Evolutionary conservation across 2,113 vertebrate species (phyloP).

Genomic region (Heterotis niloticus): DNA sequence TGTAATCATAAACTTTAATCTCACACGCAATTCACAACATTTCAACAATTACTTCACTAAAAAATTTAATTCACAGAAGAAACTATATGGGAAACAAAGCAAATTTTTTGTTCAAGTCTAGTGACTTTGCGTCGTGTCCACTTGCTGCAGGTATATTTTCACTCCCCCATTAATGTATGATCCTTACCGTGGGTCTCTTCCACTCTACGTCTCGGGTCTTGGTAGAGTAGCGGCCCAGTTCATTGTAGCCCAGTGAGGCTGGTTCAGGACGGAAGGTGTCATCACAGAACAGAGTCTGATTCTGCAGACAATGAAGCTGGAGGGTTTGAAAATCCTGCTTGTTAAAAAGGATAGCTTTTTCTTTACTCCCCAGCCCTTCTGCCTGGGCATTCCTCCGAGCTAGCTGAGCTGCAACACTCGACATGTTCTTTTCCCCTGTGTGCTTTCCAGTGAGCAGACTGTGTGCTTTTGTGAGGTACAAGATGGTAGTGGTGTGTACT

Average conservation of each 20-base stretch:
- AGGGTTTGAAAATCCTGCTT: conserved; percentile 71
- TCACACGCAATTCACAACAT: too few species aligned
- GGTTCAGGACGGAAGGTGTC: conserved; percentile 68
- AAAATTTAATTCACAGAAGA: too few species aligned
- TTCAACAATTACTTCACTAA: too few species aligned
- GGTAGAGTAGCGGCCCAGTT: conserved; percentile 66
- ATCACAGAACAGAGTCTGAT: conserved; percentile 68
- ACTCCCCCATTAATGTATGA: too few species aligned
- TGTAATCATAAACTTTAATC: too few species aligned
- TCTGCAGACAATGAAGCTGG: conserved; percentile 56
- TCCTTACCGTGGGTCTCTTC: conserved; percentile 74
- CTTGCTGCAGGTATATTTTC: too few species aligned
- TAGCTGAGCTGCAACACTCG: conserved; percentile 30
- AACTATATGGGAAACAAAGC: too few species aligned
- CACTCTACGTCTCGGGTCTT: conserved; percentile 69
- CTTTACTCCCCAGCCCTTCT: conserved; percentile 47
- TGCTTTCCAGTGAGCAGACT: background rate
- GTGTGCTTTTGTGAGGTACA: background rate
- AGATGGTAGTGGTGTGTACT: background rate
- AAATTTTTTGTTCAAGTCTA: too few species aligned
- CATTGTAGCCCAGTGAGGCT: conserved; percentile 66
- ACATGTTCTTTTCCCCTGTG: conserved; percentile 48
- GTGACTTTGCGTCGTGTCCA: too few species aligned
- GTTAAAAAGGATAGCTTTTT: conserved; percentile 61
- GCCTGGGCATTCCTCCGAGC: conserved; percentile 36